phyloP scores from a whole-genome alignment of 2,797 vertebrate species.

The Perodicticus potto region DNA sequence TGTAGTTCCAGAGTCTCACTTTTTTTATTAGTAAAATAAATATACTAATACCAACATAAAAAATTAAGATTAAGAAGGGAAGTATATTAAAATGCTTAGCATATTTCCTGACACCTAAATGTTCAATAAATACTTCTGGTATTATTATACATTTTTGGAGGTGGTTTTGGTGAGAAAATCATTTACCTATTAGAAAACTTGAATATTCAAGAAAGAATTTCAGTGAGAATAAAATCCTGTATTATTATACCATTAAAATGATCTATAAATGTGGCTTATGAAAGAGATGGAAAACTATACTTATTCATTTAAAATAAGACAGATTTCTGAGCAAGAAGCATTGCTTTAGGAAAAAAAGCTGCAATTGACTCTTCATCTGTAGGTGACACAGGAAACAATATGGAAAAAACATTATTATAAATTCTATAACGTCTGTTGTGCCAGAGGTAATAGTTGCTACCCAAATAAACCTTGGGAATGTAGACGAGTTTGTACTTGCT shows the following conservation, averaged over 20 bases:
- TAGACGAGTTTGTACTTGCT: not conserved
- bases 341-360: not conserved
- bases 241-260: not conserved
- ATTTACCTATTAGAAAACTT: not conserved
- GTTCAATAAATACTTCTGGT: not conserved
- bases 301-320: not conserved
- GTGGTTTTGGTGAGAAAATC: not conserved
- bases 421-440: not conserved
- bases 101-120: not conserved
- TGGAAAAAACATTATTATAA: not conserved
- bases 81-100: not conserved
- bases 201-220: slow-evolving; percentile 8
- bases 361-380: not conserved
- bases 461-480: not conserved
- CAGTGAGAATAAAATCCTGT: not conserved
- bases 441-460: not conserved
- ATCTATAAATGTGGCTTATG: not conserved
- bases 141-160: not conserved
- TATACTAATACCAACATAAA: not conserved
- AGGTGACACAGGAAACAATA: not conserved
- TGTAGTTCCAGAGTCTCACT: not conserved
- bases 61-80: not conserved
- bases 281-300: not conserved
- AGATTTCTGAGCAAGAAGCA: not conserved
- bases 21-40: not conserved